These are phyloP conservation scores for Dorcus parallelipipedus DNA, from an alignment of 2,888 invertebrate genomes.

Conservation along the genomic window DNA sequence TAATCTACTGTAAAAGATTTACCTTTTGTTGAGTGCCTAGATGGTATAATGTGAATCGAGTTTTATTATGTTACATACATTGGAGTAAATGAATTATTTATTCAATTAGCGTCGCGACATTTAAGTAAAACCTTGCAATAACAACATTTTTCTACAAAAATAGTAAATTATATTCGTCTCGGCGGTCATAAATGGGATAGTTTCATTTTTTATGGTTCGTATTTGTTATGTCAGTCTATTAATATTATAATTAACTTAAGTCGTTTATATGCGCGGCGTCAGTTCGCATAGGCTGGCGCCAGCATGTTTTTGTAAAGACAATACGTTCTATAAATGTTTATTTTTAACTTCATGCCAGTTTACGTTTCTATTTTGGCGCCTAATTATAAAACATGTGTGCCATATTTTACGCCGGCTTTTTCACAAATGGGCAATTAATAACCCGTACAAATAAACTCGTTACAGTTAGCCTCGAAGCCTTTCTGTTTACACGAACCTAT, in stretches of 20 bases:
- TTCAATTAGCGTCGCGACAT: too few species aligned
- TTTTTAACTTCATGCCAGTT: slow-evolving; percentile 23
- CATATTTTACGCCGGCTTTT: not conserved
- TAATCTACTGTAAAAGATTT: too few species aligned
- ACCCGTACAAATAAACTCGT: too few species aligned
- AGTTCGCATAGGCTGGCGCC: slow-evolving; percentile 9
- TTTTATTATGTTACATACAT: too few species aligned
- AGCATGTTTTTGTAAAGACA: slow-evolving; percentile 23
- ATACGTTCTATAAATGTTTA: slow-evolving; percentile 27
- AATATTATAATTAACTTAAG: slow-evolving; percentile 1
- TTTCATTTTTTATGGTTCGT: not conserved
- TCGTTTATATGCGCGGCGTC: slow-evolving; percentile 23
- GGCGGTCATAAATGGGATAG: not conserved
- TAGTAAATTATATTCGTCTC: too few species aligned
- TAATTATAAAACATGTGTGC: slow-evolving; percentile 5
- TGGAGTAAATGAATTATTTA: too few species aligned
- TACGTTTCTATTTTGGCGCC: slow-evolving; percentile 21
- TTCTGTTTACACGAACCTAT: too few species aligned
- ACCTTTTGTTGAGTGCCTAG: too few species aligned
- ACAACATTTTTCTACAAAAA: too few species aligned
- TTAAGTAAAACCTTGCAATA: too few species aligned
- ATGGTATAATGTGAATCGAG: too few species aligned
- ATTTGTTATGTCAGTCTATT: not conserved
- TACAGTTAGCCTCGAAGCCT: too few species aligned
- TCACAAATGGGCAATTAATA: not conserved